A percentile compares a stretch with the other conserved stretches of the same genome.
These are phyloP conservation scores for Amblyopsis rosae DNA, from an alignment of 2,113 vertebrate species.

Conservation along the genomic window DNA sequence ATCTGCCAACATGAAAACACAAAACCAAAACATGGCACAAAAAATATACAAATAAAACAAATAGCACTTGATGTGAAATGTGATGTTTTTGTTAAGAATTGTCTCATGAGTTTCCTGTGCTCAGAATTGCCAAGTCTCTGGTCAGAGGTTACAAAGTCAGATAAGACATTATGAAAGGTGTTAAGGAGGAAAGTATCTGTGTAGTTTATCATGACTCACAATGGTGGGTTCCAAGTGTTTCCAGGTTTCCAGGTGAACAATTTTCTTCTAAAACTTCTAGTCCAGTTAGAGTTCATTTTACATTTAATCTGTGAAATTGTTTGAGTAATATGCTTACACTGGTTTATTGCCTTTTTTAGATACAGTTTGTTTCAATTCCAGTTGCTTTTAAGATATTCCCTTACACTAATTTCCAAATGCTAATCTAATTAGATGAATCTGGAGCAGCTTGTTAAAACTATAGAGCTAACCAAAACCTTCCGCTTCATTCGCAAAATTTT, in stretches of 20 bases:
- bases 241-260: too few relatives aligned
- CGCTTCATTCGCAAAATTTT: constrained; percentile 27
- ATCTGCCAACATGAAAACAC: not conserved
- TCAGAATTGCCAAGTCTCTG: constrained; percentile 37
- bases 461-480: constrained; percentile 25
- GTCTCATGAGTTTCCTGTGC: constrained; percentile 40
- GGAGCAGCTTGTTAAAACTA: constrained; percentile 48
- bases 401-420: constrained; percentile 42
- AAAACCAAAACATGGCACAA: too few relatives aligned
- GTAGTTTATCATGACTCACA: constrained; percentile 6
- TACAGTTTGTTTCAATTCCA: constrained; percentile 19
- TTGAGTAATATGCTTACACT: constrained; percentile 17
- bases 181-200: constrained; percentile 26
- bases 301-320: not conserved
- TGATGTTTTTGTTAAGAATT: constrained; percentile 21
- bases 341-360: constrained; percentile 33
- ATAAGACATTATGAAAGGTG: constrained; percentile 47
- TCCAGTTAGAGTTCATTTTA: too few relatives aligned
- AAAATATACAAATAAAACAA: not conserved
- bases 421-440: constrained; percentile 51
- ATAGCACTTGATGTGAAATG: not conserved
- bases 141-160: constrained; percentile 33
- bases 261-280: too few relatives aligned
- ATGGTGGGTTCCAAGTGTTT: too few relatives aligned
- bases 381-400: constrained; percentile 36